Conservation (phyloP, 92 coral and sea anemone species). For the Paragorgia papillata region DNA sequence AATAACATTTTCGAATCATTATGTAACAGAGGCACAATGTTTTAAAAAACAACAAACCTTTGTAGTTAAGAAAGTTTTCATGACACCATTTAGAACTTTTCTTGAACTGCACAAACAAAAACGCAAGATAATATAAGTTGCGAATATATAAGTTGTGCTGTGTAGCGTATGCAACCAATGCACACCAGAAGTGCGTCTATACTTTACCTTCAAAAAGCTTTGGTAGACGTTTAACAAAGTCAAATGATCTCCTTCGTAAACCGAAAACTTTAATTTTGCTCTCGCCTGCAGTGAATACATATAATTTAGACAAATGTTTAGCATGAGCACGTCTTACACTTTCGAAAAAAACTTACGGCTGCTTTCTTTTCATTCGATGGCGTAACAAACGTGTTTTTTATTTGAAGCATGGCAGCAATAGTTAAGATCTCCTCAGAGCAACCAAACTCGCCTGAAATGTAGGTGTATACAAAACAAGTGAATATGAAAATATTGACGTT, state of each 20-base stretch:
- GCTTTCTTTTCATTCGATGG: conserved; percentile 90
- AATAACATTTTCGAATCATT: too few species aligned
- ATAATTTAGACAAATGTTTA: neutral
- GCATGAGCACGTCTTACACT: neutral
- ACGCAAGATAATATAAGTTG: neutral
- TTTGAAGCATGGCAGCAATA: conserved; percentile 97
- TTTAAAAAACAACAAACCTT: conserved; percentile 67
- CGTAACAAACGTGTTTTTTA: conserved; percentile 81
- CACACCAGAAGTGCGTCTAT: too few species aligned
- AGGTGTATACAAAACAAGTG: neutral
- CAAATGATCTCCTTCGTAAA: conserved; percentile 94
- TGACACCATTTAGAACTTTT: conserved; percentile 97
- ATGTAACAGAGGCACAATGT: neutral
- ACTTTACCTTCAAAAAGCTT: conserved; percentile 76
- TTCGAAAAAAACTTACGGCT: conserved; percentile 57
- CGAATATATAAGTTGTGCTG: neutral
- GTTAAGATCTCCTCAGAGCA: conserved; percentile 94
- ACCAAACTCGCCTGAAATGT: conserved; percentile 75
- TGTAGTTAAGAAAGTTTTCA: conserved; percentile 84
- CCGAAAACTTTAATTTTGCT: conserved; percentile 81
- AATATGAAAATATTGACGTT: too few species aligned
- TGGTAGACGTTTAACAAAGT: conserved; percentile 82
- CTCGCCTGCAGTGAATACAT: conserved; percentile 61
- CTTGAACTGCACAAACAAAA: conserved; percentile 58
- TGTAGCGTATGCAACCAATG: too few species aligned